Evolutionary conservation across 2,888 invertebrate species (phyloP), one percentile per base, ranked within the genome.

Genomic region (Drosophila ustulata): DNA sequence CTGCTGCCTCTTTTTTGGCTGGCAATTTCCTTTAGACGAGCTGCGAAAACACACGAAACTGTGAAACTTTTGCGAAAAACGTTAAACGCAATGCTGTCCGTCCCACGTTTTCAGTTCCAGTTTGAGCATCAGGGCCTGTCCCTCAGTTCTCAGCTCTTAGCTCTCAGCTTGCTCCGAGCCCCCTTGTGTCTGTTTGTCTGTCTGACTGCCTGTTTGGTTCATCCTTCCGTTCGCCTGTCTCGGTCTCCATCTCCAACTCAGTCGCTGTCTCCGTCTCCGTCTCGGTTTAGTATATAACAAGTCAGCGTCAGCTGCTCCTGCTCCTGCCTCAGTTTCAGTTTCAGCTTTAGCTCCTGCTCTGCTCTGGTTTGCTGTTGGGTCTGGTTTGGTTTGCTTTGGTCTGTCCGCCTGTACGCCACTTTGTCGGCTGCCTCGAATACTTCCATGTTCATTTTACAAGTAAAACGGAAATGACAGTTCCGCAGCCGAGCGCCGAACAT

Each of bases 401-500:
- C 68, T 58, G 78, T 79, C 78, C 70, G 75, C 67, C 49, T 75
- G 78, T 80, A 75, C 75, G 71, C 78, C 86, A 81, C 82, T 87
- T 86, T 84, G 86, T 80, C 86, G 80, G 84, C 84, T 82, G 82
- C 79, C 82, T 85, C 82, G 83, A 86, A 86, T 86, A 78, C 88
- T 87, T 87, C 83, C 86, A 86, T 83, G 86, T 87, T 88, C 86
- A 80, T 78, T 88, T 88, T 82, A 85, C 88, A 84, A 89, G 81
- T 88, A 89, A 90, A 91, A 90, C 90, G 91, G 91, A 91, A 91
- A 91, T 90, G 90, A 91, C 90, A 91, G 90, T 90, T 89, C 83
- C 90, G 85, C 81, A 82, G 80, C 88, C 88, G 88, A 86, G 75
- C 75, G 72, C 69, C 71, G 80, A 84, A 78, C 75, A 75, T 72